Conservation (phyloP, 2,797 vertebrate species). For the Poecilia wingei region DNA sequence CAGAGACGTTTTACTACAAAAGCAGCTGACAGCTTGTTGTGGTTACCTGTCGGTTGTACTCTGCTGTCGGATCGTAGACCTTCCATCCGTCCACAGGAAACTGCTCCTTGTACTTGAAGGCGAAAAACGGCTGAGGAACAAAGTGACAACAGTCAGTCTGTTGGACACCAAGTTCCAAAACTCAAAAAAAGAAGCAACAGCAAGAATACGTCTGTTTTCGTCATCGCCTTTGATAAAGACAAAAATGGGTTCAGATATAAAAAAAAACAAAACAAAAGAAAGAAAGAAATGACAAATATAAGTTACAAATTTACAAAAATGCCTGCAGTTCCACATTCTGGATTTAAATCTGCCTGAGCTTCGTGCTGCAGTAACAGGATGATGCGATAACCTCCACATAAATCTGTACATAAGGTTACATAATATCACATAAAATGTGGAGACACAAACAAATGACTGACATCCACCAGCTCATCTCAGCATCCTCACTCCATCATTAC, state of each 20-base stretch:
- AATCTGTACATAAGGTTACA: not conserved
- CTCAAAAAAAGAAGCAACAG: not conserved
- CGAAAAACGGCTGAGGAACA: conserved; percentile 85
- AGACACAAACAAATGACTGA: not conserved
- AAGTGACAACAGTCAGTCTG: not conserved
- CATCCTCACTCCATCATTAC: no score
- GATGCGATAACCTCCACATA: not conserved
- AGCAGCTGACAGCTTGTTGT: not conserved
- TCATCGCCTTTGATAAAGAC: not conserved
- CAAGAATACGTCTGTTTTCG: not conserved
- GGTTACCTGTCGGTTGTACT: conserved; percentile 93
- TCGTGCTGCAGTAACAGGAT: not conserved
- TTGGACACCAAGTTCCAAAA: not conserved
- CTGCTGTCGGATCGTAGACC: conserved; percentile 89
- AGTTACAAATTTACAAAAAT: not conserved
- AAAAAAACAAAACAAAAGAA: no score
- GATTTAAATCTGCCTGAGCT: not conserved
- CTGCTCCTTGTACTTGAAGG: conserved; percentile 91
- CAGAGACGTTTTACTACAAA: not conserved
- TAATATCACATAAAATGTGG: not conserved
- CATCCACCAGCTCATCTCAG: not conserved
- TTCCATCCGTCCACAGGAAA: conserved; percentile 95
- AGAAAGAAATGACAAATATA: not conserved
- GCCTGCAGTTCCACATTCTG: not conserved
- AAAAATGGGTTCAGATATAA: not conserved